Conservation (phyloP, 2,113 vertebrate genomes). For the Cottus gobio region DNA sequence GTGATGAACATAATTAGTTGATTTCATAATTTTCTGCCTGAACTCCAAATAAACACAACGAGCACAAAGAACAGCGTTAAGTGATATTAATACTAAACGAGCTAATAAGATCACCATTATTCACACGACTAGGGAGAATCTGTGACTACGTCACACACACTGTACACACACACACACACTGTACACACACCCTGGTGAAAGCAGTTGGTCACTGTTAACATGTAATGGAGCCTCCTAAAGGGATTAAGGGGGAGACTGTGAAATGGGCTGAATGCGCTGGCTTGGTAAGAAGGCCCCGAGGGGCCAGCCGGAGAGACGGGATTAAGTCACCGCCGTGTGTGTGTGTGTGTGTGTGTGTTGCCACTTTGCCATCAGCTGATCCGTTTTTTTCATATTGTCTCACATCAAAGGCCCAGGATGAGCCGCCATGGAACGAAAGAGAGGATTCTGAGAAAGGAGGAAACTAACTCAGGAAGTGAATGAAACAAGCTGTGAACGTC, state of each 20-base stretch:
- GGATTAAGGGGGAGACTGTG: conserved; percentile 76
- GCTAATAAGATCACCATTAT: too few relatives aligned
- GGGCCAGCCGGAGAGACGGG: conserved; percentile 59
- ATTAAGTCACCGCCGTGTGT: too few relatives aligned
- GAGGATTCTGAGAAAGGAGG: not conserved
- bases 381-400: conserved; percentile 33
- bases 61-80: too few relatives aligned
- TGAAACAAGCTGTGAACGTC: not conserved
- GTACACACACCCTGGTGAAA: conserved; percentile 36
- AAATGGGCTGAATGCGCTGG: conserved; percentile 75
- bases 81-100: too few relatives aligned
- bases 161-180: not conserved
- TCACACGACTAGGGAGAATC: too few relatives aligned
- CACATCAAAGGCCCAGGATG: conserved; percentile 30
- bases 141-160: too few relatives aligned
- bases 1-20: too few relatives aligned
- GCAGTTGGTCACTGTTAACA: conserved; percentile 65
- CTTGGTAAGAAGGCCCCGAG: conserved; percentile 60
- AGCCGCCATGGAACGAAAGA: conserved; percentile 1
- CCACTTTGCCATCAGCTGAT: conserved; percentile 42
- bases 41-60: too few relatives aligned
- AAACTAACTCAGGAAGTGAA: not conserved
- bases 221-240: conserved; percentile 74
- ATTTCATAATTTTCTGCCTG: too few relatives aligned
- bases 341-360: conserved; percentile 23